A percentile compares a stretch with the other conserved stretches of the same genome.
Evolutionary conservation across 2,888 invertebrate species (phyloP).

Genomic region (Scotopteryx bipunctaria): DNA sequence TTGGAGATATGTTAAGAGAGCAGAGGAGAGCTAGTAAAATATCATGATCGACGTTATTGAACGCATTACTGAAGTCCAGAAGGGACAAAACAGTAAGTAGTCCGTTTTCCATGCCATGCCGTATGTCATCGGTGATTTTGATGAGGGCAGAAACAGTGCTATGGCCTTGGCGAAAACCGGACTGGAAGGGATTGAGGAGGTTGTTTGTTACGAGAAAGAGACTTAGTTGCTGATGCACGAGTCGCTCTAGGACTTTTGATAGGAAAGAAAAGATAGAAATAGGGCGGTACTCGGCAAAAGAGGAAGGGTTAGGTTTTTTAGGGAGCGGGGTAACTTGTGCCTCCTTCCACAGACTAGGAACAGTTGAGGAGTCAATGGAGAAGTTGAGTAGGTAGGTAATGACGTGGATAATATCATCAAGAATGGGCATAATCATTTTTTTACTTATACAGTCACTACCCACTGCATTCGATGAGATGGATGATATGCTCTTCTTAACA

Average conservation of each 20-base stretch:
- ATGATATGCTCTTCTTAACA: conserved; percentile 11
- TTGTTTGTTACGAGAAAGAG: background rate
- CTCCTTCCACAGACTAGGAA: background rate
- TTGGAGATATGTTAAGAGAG: conserved; percentile 11
- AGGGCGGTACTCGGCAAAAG: too few relatives aligned
- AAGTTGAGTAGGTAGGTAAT: too few relatives aligned
- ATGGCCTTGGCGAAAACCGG: too few relatives aligned
- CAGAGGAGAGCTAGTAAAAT: conserved; percentile 4
- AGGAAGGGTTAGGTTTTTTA: background rate
- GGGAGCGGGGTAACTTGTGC: background rate
- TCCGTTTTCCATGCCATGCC: background rate
- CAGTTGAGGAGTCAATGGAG: background rate
- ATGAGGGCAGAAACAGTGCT: too few relatives aligned
- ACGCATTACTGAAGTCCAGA: background rate
- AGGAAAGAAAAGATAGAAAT: conserved; percentile 28
- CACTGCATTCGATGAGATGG: too few relatives aligned
- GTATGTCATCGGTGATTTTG: too few relatives aligned
- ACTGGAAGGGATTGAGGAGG: conserved; percentile 3
- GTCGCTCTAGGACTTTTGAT: conserved; percentile 18
- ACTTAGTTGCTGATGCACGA: conserved; percentile 24
- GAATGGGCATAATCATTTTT: too few relatives aligned
- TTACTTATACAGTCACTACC: too few relatives aligned
- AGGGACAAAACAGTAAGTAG: background rate
- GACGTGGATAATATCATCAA: too few relatives aligned
- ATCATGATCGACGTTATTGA: background rate